A percentile compares a stretch with the other conserved stretches of the same genome.
Conservation (phyloP, 2,888 invertebrate species). For the Conistra vaccinii region DNA sequence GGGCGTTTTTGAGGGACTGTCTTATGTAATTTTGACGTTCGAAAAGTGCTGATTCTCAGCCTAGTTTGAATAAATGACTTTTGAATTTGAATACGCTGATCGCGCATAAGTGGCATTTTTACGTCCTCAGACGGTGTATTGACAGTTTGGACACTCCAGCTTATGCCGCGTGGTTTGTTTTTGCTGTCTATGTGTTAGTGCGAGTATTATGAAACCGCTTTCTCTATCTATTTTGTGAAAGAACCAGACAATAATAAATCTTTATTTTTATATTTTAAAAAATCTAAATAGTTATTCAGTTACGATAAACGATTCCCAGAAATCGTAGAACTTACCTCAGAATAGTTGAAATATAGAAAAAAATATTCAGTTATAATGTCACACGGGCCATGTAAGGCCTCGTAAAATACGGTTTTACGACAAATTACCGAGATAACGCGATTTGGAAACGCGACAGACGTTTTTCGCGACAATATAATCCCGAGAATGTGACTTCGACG, state of each 20-base stretch:
- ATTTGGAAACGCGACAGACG: slow-evolving; percentile 72
- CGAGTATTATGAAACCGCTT: too few species aligned
- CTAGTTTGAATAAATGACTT: too few species aligned
- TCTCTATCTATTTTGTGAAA: neutral
- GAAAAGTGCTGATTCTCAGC: too few species aligned
- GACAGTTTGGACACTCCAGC: too few species aligned
- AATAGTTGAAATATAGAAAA: slow-evolving; percentile 50
- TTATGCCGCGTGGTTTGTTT: too few species aligned
- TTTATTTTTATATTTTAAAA: neutral
- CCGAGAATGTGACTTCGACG: slow-evolving; percentile 24
- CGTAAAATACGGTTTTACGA: slow-evolving; percentile 79
- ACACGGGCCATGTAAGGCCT: slow-evolving; percentile 61
- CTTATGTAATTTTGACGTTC: too few species aligned
- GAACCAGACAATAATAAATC: neutral
- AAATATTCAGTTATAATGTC: slow-evolving; percentile 67
- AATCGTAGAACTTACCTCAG: slow-evolving; percentile 6
- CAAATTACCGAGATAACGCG: slow-evolving; percentile 78
- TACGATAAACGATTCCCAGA: slow-evolving; percentile 17
- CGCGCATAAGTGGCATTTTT: too few species aligned
- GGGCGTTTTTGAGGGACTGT: too few species aligned
- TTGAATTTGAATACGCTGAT: too few species aligned
- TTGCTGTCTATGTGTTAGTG: too few species aligned
- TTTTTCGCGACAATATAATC: slow-evolving; percentile 59
- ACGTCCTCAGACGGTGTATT: too few species aligned
- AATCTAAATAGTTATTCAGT: slow-evolving; percentile 19